These are phyloP conservation scores for Trachelus tabidus DNA, from an alignment of 2,888 invertebrate genomes.

Conservation along the genomic window DNA sequence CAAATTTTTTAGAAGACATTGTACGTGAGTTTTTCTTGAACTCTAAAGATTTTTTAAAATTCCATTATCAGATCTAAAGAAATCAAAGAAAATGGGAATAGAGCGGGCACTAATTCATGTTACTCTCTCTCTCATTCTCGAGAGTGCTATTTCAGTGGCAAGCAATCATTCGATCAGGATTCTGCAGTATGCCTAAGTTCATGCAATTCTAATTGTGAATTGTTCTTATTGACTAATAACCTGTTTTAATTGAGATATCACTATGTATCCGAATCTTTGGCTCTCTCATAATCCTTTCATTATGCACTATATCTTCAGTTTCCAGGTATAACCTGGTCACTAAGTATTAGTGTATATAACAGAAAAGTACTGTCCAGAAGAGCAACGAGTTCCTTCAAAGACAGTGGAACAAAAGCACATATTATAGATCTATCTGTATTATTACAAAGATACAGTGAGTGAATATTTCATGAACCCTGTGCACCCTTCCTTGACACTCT, in stretches of 20 bases:
- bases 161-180: not conserved
- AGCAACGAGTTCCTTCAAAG: constrained; percentile 16
- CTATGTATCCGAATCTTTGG: not conserved
- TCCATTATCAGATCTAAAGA: not conserved
- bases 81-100: not conserved
- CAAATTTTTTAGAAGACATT: constrained; percentile 49
- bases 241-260: not conserved
- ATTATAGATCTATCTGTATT: constrained; percentile 30
- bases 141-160: not conserved
- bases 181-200: not conserved
- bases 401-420: constrained; percentile 15
- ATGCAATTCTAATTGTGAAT: not conserved
- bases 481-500: constrained; percentile 36
- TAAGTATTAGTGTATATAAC: not conserved
- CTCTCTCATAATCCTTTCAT: not conserved
- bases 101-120: constrained; percentile 7
- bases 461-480: constrained; percentile 31
- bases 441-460: constrained; percentile 30
- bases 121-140: not conserved
- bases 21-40: constrained; percentile 39
- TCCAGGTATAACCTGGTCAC: not conserved
- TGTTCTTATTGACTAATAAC: not conserved
- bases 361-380: constrained; percentile 31
- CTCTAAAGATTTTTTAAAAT: constrained; percentile 25
- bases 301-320: not conserved